phyloP scores from a whole-genome alignment of 2,888 invertebrate genomes.

The Periphyllus acericola region DNA sequence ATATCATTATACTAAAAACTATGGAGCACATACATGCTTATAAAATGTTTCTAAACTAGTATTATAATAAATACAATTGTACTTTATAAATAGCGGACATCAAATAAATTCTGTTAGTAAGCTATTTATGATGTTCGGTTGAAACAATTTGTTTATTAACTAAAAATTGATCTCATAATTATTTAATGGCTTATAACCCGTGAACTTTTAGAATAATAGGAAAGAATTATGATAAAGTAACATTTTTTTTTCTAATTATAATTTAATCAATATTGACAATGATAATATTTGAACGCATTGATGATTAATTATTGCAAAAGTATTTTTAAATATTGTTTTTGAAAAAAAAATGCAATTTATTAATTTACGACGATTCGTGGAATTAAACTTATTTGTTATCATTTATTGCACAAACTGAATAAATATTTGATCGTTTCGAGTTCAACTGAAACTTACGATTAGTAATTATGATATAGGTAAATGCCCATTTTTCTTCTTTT shows the following conservation, averaged over 20 bases:
- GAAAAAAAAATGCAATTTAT: too few relatives aligned
- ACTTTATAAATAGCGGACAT: neutral
- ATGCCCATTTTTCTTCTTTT: too few relatives aligned
- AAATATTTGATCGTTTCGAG: too few relatives aligned
- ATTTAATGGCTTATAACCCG: neutral
- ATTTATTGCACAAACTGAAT: too few relatives aligned
- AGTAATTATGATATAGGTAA: too few relatives aligned
- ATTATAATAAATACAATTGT: neutral
- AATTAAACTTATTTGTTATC: too few relatives aligned
- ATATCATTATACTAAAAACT: neutral
- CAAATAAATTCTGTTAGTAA: neutral
- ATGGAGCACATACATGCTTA: neutral
- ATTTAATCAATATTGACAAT: neutral
- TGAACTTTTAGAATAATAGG: neutral
- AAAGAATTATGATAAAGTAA: neutral
- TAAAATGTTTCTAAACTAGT: neutral
- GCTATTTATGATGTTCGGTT: neutral
- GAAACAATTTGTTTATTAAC: neutral
- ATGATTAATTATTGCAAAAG: too few relatives aligned
- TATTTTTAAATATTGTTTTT: too few relatives aligned
- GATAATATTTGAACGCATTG: neutral
- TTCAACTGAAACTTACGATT: too few relatives aligned
- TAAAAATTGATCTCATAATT: neutral
- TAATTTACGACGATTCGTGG: too few relatives aligned
- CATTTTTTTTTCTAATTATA: neutral